Conservation (phyloP, 2,888 invertebrate genomes). For the Lasioglossum vierecki region DNA sequence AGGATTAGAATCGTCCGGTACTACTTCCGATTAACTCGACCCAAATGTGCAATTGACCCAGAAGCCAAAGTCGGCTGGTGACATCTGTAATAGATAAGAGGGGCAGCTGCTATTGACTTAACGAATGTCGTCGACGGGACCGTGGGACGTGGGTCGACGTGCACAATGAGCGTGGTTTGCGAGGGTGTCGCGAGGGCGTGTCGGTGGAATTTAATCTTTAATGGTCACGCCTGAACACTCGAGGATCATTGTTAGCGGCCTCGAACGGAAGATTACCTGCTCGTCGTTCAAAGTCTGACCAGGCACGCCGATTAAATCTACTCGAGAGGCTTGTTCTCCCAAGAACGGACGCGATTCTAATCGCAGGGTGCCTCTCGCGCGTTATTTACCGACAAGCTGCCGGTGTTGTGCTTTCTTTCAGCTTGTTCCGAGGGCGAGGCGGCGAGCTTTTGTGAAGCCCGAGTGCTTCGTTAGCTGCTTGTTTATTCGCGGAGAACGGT, state of each 20-base stretch:
- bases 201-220: slow-evolving; percentile 24
- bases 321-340: background rate
- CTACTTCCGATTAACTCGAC: slow-evolving; percentile 63
- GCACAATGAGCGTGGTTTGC: slow-evolving; percentile 34
- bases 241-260: slow-evolving; percentile 28
- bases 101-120: slow-evolving; percentile 67
- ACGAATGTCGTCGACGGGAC: slow-evolving; percentile 57
- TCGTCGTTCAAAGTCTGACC: background rate
- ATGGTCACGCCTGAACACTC: slow-evolving; percentile 15
- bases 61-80: slow-evolving; percentile 63
- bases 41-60: slow-evolving; percentile 68
- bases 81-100: slow-evolving; percentile 72
- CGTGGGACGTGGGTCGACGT: slow-evolving; percentile 32
- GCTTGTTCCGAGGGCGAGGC: background rate
- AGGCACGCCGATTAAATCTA: background rate
- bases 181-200: background rate
- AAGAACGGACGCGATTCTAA: background rate
- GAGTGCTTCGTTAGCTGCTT: slow-evolving; percentile 14
- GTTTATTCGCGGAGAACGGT: slow-evolving; percentile 19
- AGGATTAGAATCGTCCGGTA: slow-evolving; percentile 47
- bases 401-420: background rate
- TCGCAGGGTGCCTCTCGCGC: background rate
- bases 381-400: background rate
- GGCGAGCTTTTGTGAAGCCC: background rate
- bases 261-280: slow-evolving; percentile 18